These are phyloP conservation scores for Darevskia mixta DNA, from an alignment of 2,797 vertebrate genomes.

Conservation along the genomic window DNA sequence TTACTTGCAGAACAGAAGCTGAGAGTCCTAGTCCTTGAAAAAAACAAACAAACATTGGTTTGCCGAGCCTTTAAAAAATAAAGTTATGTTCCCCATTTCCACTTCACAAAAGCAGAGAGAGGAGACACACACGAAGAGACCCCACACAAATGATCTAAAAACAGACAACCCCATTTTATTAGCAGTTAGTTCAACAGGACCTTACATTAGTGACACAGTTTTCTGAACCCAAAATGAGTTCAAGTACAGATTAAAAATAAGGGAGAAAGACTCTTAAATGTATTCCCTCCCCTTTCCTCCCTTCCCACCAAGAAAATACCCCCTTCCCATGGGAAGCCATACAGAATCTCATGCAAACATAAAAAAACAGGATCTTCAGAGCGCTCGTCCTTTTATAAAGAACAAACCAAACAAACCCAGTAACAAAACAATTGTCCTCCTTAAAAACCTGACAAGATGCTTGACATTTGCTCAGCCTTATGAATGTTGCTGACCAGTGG, in stretches of 20 bases:
- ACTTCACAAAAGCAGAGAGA: neutral
- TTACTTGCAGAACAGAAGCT: neutral
- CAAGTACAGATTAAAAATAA: conserved; percentile 55
- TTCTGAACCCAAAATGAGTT: conserved; percentile 62
- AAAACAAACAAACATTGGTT: neutral
- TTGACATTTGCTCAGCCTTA: neutral
- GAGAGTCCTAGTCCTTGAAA: neutral
- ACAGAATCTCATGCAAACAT: conserved; percentile 65
- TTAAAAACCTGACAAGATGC: neutral
- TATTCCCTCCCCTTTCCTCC: conserved; percentile 56
- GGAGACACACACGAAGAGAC: conserved; percentile 41
- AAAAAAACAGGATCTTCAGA: fast-evolving
- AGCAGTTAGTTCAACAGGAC: conserved; percentile 76
- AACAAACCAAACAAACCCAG: neutral
- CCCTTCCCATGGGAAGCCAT: conserved; percentile 43
- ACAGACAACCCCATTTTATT: conserved; percentile 80
- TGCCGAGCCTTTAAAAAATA: neutral
- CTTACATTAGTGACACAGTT: conserved; percentile 63
- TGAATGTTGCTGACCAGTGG: neutral
- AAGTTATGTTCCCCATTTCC: neutral
- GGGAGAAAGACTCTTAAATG: conserved; percentile 55
- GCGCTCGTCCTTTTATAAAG: neutral
- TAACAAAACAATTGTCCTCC: neutral
- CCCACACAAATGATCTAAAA: conserved; percentile 66
- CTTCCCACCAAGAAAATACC: conserved; percentile 29